Percentiles rank a stretch among this genome's conserved stretches.
These are phyloP conservation scores for Podarcis raffonei DNA, from an alignment of 2,113 vertebrate species.

Conservation along the genomic window DNA sequence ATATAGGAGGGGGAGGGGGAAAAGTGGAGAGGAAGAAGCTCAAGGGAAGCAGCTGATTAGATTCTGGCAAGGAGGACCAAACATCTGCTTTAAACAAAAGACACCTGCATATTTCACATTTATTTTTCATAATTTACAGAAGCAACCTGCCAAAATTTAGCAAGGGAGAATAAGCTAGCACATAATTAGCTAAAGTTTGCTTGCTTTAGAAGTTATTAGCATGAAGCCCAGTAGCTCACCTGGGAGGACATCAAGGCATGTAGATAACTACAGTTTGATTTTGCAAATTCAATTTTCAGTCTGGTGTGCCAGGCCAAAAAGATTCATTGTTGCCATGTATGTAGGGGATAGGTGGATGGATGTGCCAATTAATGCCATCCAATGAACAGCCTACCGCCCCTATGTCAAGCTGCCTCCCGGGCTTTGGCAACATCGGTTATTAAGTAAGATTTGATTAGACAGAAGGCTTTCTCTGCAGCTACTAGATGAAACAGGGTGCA, in stretches of 20 bases:
- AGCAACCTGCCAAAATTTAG: slow-evolving; percentile 95
- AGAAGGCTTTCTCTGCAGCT: slow-evolving; percentile 41
- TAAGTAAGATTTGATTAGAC: slow-evolving; percentile 64
- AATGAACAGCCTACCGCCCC: slow-evolving; percentile 51
- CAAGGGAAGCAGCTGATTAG: slow-evolving; percentile 91
- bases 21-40: slow-evolving; percentile 54
- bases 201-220: slow-evolving; percentile 95
- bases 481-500: not conserved
- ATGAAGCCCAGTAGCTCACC: slow-evolving; percentile 85
- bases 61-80: slow-evolving; percentile 94
- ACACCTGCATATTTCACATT: slow-evolving; percentile 99
- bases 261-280: slow-evolving; percentile 75
- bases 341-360: slow-evolving; percentile 30
- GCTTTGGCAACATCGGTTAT: slow-evolving; percentile 53
- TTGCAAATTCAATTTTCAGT: slow-evolving; percentile 75
- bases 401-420: slow-evolving; percentile 54
- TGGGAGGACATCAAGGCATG: slow-evolving; percentile 81
- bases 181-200: slow-evolving; percentile 98
- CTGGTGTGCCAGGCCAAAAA: slow-evolving; percentile 62
- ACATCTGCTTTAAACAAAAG: slow-evolving; percentile 99
- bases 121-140: slow-evolving; percentile 99
- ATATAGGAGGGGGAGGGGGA: slow-evolving; percentile 61
- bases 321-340: slow-evolving; percentile 34
- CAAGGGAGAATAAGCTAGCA: slow-evolving; percentile 87
- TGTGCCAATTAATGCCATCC: slow-evolving; percentile 51